Evolutionary conservation across 2,797 vertebrate species (phyloP).

Genomic region (Martes flavigula): DNA sequence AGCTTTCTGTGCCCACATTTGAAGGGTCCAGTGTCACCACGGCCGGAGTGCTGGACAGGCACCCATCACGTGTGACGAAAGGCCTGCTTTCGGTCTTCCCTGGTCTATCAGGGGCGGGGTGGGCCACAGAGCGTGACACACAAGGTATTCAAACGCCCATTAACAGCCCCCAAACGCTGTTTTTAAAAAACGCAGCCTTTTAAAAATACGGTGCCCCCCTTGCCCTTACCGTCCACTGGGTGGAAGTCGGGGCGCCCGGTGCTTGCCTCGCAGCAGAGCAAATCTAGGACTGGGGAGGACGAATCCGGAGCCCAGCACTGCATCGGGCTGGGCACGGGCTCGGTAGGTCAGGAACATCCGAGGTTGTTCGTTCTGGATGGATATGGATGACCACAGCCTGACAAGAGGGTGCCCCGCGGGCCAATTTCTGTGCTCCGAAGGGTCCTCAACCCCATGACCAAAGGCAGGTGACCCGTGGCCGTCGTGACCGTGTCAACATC

Average conservation of each 20-base stretch:
- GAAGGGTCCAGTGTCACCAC: neutral
- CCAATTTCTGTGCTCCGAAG: neutral
- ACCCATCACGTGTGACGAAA: too few species aligned
- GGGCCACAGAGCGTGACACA: neutral
- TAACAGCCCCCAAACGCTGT: too few species aligned
- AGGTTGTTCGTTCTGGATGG: fast-evolving
- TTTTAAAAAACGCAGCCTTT: neutral
- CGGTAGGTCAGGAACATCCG: fast-evolving
- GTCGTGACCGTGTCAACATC: fast-evolving
- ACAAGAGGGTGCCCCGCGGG: neutral
- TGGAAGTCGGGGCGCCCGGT: neutral
- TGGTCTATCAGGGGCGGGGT: too few species aligned
- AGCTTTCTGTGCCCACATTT: neutral
- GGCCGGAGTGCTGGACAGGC: too few species aligned
- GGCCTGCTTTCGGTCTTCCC: neutral
- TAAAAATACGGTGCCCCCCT: neutral
- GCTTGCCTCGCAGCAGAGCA: neutral
- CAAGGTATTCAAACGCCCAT: neutral
- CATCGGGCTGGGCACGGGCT: neutral
- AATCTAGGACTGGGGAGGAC: neutral
- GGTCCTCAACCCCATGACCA: neutral
- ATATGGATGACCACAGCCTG: neutral
- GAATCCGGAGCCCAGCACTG: fast-evolving
- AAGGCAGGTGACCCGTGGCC: neutral
- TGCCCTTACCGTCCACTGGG: neutral